A percentile compares a stretch with the other conserved stretches of the same genome.
Evolutionary conservation across 2,888 invertebrate species (phyloP).

Genomic region (Tipula helvola): DNA sequence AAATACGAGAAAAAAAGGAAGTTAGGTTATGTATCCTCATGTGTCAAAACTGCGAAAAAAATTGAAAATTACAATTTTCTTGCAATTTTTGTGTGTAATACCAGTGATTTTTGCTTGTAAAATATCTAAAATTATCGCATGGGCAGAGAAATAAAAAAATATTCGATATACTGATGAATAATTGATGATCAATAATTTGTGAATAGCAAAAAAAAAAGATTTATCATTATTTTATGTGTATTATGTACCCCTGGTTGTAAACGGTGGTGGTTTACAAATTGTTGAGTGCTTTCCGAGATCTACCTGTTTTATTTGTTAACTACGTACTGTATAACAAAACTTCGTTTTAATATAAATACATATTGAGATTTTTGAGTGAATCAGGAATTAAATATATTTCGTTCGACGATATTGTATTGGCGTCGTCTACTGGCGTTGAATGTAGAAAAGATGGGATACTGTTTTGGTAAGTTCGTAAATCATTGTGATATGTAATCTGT

Average conservation of each 20-base stretch:
- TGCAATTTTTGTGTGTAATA: neutral
- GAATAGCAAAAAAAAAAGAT: neutral
- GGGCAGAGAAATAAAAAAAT: neutral
- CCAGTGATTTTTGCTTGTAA: neutral
- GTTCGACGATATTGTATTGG: neutral
- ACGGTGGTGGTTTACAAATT: neutral
- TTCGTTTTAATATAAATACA: neutral
- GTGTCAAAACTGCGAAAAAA: neutral
- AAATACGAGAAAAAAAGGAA: neutral
- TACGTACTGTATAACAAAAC: neutral
- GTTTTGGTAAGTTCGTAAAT: neutral
- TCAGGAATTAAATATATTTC: neutral
- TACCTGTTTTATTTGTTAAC: neutral
- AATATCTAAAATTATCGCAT: neutral
- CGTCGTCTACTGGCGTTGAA: neutral
- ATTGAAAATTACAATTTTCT: neutral
- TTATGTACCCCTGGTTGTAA: neutral
- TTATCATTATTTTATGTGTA: neutral
- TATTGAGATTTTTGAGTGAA: neutral
- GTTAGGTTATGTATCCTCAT: neutral
- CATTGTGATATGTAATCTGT: neutral
- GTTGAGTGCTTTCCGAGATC: neutral
- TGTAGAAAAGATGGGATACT: conserved; percentile 4
- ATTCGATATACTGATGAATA: neutral
- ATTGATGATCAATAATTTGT: neutral